Percentiles rank a stretch among this genome's conserved stretches.
Evolutionary conservation across 2,797 vertebrate species (phyloP).

Genomic region (Podarcis lilfordi): DNA sequence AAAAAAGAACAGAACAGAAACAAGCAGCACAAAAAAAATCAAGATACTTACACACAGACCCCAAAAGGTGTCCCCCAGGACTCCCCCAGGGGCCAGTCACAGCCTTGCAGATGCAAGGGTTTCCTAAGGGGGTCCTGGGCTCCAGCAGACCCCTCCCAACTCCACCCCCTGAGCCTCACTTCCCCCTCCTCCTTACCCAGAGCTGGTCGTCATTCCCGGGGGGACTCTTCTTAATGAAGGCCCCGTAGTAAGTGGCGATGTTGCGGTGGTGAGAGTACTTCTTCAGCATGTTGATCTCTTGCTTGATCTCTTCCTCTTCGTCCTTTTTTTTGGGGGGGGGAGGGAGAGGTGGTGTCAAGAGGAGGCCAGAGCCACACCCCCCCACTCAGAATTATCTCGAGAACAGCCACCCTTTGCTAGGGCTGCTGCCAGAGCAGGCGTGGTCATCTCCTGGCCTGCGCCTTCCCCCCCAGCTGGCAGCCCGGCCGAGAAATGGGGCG

Average conservation of each 20-base stretch:
- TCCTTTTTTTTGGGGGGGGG: conserved; percentile 70
- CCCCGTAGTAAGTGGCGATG: conserved; percentile 95
- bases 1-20: too few relatives aligned
- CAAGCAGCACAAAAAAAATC: too few relatives aligned
- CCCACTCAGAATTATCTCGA: background rate
- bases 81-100: background rate
- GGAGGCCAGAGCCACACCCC: fast-evolving
- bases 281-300: conserved; percentile 97
- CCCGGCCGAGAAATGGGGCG: too few relatives aligned
- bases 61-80: background rate
- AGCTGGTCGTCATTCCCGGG: conserved; percentile 94
- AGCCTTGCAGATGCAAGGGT: background rate
- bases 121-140: background rate
- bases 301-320: conserved; percentile 95
- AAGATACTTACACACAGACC: too few relatives aligned
- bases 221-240: conserved; percentile 95
- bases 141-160: too few relatives aligned
- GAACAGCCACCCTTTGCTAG: background rate
- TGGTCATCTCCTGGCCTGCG: background rate
- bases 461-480: too few relatives aligned
- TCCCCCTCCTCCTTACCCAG: conserved; percentile 80
- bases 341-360: fast-evolving
- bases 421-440: background rate
- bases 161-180: background rate
- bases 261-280: conserved; percentile 96